These are phyloP conservation scores for Anguilla marmorata DNA, from an alignment of 2,797 vertebrate species.

Conservation along the genomic window DNA sequence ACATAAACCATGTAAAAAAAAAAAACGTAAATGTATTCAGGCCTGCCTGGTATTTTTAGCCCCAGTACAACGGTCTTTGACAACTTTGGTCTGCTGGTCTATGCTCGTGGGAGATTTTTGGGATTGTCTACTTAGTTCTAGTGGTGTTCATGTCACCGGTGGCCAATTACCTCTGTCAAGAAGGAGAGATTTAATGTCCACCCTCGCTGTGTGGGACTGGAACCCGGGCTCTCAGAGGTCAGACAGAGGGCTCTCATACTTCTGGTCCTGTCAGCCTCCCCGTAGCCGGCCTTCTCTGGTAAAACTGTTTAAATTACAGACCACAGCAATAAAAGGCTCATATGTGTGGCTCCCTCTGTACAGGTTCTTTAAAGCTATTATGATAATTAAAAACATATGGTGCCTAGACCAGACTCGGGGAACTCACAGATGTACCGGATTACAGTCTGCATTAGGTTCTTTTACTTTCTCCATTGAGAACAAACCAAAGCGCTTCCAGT, in stretches of 20 bases:
- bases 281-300: conserved; percentile 68
- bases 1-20: conserved; percentile 48
- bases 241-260: conserved; percentile 63
- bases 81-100: conserved; percentile 51
- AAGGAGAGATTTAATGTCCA: conserved; percentile 55
- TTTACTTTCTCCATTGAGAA: conserved; percentile 65
- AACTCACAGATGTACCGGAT: conserved; percentile 85
- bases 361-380: conserved; percentile 89
- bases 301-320: conserved; percentile 76
- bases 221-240: conserved; percentile 70
- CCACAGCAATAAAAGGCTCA: conserved; percentile 75
- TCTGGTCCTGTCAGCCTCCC: conserved; percentile 62
- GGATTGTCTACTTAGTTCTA: conserved; percentile 70
- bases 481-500: conserved; percentile 32
- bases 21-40: conserved; percentile 50
- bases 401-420: conserved; percentile 72
- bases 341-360: conserved; percentile 73
- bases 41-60: conserved; percentile 51
- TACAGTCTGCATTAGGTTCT: conserved; percentile 79
- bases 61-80: conserved; percentile 41
- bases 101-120: conserved; percentile 52
- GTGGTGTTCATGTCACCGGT: conserved; percentile 67
- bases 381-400: conserved; percentile 95
- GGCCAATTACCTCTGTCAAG: conserved; percentile 79
- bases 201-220: conserved; percentile 70